Evolutionary conservation across 35 echinoderm and acorn worm genomes (phyloP), one percentile per base, ranked within the genome.

Genomic region (Diadema setosum): DNA sequence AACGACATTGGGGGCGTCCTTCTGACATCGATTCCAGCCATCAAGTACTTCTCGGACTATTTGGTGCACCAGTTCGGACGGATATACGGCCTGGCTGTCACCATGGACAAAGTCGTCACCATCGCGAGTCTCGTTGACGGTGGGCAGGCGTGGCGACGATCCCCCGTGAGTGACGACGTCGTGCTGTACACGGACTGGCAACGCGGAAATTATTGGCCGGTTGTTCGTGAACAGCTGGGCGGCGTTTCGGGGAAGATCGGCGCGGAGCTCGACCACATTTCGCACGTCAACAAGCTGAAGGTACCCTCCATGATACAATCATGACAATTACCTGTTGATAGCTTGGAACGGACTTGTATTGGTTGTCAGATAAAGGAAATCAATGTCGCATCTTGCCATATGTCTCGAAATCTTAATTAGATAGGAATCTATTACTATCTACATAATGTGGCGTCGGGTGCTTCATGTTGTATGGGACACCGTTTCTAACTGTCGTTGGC

Each of bases 181-280:
- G 39, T 95, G 17, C 45, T 92, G 8, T 99, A 91, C 78, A 99
- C 96, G 0, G 96, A 99, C 29, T 99, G 93, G 92, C 96, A 99
- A 20, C 84, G 75, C 30, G 93, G 90, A 35, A 99, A 95, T 70
- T 99, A 86, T 49, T 99, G 93, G 86, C 35, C 29, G 16, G 96
- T 85, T 1, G 92, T 99, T 7, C 56, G 73, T 18, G 86, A 95
- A 64, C 73, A 92, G 1, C 34, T 58, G 12, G 80, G 84, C 34
- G 29, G 43, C 27, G 50, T 63, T 15, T 39, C 58, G 25, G 90
- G 94, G 18, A 96, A 93, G 48, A 65, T 97, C n/a, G 95, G 95
- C 58, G 63, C 35, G 1, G 73, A 78, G 8, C 44, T 52, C 44
- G 63, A 56, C 36, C 65, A 34, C n/a, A 46, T 48, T 11, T 44